Evolutionary conservation across 2,113 vertebrate genomes (phyloP).

Genomic region (Carettochelys insculpta): DNA sequence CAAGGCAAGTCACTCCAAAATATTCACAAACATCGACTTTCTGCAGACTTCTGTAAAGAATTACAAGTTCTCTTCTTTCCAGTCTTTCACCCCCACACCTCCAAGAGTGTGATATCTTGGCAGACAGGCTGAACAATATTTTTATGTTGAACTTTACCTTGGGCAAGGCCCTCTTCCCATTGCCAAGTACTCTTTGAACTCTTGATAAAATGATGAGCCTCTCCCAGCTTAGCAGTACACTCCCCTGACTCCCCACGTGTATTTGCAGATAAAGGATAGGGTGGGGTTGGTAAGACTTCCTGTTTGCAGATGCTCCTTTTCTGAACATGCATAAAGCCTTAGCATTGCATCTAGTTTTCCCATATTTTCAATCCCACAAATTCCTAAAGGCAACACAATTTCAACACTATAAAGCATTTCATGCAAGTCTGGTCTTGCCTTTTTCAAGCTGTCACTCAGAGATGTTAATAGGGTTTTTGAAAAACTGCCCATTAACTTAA

Average conservation of each 20-base stretch:
- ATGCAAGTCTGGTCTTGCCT: not conserved
- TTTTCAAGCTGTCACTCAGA: not conserved
- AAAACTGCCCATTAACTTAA: not conserved
- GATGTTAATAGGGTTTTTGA: not conserved
- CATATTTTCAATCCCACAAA: not conserved
- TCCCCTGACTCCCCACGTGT: fast-evolving
- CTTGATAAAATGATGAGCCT: not conserved
- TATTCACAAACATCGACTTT: not conserved
- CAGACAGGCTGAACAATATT: not conserved
- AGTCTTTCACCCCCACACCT: not conserved
- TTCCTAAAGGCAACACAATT: not conserved
- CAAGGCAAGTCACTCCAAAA: not conserved
- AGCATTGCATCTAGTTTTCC: not conserved
- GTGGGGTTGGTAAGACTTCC: not conserved
- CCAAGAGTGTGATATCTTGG: not conserved
- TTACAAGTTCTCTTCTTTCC: not conserved
- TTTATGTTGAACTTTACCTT: not conserved
- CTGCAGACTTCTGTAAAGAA: not conserved
- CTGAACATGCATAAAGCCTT: not conserved
- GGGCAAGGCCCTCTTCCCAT: not conserved
- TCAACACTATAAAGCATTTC: too few species aligned
- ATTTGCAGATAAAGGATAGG: not conserved
- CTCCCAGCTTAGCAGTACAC: not conserved
- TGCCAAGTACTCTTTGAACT: not conserved
- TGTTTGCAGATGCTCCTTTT: not conserved